Base-by-base conservation (phyloP, 2,113 vertebrate genomes). In the Pyrgilauda ruficollis region DNA sequence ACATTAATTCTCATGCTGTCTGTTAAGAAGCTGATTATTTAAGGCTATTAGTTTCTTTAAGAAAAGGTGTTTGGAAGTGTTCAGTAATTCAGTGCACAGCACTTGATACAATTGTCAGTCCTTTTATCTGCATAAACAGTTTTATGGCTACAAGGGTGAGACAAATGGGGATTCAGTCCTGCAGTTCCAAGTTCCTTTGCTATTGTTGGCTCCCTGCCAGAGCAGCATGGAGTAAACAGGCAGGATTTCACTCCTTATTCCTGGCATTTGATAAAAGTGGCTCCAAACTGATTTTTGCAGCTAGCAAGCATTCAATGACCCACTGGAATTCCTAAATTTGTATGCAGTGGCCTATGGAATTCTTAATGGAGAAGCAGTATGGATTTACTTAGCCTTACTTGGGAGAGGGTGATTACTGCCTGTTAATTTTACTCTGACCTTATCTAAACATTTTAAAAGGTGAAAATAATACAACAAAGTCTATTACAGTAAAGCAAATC, bases 381-480 rank as follows among this genome's bases (percentile, higher is more conserved):
- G 1, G 79, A 35, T 73, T 90, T 94, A 77, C 37, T 86, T 62
- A 24, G 41, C 30, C 11, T 82, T 47, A 31, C 30, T 46, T 13
- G 47, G 46, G 19, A 83, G 55, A 62, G 43, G 15, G 53, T 83
- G 41, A 75, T 85, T 76, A 44, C 11, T 85, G 44, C 49, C 49
- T 92, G 70, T 73, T 92, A 92, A 87, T 88, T 90, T 95, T 93
- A 49, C 20, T 85, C 88, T 76, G 74, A 78, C 46, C 53, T 84
- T 76, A 61, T 30, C 26, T 62, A 70, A 88, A 55, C 9, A 33
- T 87, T 93, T 73, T 58, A 18, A 86, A 85, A 76, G 26, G 20
- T 83, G 37, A 66, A 76, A 90, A 72, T 61, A 44, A 67, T 81
- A 2, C 4, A 56, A 18, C 3, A 10, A 61, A 49, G 1, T 61